These are phyloP conservation scores for Chaetodon trifascialis DNA, from an alignment of 2,113 vertebrate genomes.

Conservation along the genomic window DNA sequence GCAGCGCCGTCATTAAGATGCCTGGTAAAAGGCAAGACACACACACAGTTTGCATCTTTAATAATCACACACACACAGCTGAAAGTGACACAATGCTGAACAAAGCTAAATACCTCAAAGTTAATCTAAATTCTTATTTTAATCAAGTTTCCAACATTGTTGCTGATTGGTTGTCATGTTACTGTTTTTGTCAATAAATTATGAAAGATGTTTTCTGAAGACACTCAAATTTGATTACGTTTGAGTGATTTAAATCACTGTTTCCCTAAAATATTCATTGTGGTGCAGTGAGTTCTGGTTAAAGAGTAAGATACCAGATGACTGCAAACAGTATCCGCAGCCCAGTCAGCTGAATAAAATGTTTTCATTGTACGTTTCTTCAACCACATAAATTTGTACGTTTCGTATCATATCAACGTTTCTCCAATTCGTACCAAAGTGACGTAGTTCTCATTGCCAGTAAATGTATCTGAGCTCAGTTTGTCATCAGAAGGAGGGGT, in stretches of 20 bases:
- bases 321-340: no score
- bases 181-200: constrained; percentile 30
- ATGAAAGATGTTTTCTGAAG: constrained; percentile 13
- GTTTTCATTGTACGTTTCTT: no score
- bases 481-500: no score
- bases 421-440: no score
- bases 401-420: no score
- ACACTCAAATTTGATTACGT: neutral
- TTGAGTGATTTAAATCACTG: neutral
- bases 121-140: constrained; percentile 41
- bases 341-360: no score
- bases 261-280: neutral
- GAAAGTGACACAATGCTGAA: constrained; percentile 73
- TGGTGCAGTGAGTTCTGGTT: neutral
- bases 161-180: constrained; percentile 41
- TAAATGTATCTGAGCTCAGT: no score
- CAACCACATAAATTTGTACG: no score
- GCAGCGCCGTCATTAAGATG: constrained; percentile 74
- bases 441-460: no score
- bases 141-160: constrained; percentile 35
- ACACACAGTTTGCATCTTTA: constrained; percentile 63
- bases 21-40: constrained; percentile 50
- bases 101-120: constrained; percentile 61
- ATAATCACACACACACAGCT: constrained; percentile 51
- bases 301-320: neutral